These are phyloP conservation scores for Pyrrhia umbra DNA, from an alignment of 2,888 invertebrate species.

Conservation along the genomic window DNA sequence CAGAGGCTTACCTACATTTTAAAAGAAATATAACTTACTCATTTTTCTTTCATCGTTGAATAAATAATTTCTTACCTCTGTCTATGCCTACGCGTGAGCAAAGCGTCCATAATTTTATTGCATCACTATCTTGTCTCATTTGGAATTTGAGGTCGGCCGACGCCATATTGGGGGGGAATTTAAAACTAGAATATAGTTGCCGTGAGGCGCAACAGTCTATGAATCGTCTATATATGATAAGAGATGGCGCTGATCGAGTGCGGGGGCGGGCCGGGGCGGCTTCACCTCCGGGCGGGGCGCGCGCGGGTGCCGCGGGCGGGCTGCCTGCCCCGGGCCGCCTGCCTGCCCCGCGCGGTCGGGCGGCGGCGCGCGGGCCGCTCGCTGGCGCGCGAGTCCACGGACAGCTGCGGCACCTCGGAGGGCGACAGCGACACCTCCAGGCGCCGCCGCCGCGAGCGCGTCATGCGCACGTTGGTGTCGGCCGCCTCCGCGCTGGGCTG, in stretches of 20 bases:
- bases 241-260: conserved; percentile 58
- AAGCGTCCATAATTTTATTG: conserved; percentile 73
- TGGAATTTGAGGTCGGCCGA: conserved; percentile 75
- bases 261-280: conserved; percentile 29
- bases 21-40: conserved; percentile 75
- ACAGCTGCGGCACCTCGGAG: conserved; percentile 76
- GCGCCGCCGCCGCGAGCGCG: conserved; percentile 78
- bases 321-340: too few species aligned
- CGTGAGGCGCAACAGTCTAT: conserved; percentile 70
- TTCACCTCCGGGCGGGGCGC: conserved; percentile 80
- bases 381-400: conserved; percentile 81
- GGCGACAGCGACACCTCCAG: conserved; percentile 82
- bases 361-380: conserved; percentile 74
- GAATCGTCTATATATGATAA: conserved; percentile 61
- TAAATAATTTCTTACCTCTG: conserved; percentile 64
- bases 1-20: conserved; percentile 62
- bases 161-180: conserved; percentile 64
- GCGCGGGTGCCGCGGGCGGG: conserved; percentile 74
- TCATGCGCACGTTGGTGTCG: conserved; percentile 76
- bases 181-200: conserved; percentile 66
- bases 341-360: conserved; percentile 65
- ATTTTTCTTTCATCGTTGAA: conserved; percentile 61
- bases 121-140: conserved; percentile 79
- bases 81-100: conserved; percentile 63
- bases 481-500: conserved; percentile 63